phyloP scores from a whole-genome alignment of 2,797 vertebrate species.

The Mormyrops attenuatus region DNA sequence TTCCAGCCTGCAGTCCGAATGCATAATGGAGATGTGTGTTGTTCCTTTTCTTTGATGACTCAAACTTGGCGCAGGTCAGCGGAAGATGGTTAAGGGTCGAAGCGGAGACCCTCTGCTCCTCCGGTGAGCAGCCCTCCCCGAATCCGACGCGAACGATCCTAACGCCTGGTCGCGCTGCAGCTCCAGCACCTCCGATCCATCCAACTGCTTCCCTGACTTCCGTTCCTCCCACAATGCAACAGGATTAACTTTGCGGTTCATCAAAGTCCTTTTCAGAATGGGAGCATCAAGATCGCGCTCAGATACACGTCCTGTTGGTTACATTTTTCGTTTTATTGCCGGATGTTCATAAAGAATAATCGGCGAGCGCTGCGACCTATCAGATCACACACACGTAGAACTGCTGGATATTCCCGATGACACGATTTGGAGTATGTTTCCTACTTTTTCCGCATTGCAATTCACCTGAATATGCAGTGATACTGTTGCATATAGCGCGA shows the following conservation, averaged over 20 bases:
- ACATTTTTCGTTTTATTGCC: not conserved
- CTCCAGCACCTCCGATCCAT: slow-evolving; percentile 35
- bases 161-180: slow-evolving; percentile 18
- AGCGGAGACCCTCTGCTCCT: not conserved
- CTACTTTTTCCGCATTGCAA: not conserved
- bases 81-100: slow-evolving; percentile 29
- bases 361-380: not conserved
- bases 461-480: not conserved
- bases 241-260: slow-evolving; percentile 33
- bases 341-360: not conserved
- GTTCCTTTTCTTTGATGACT: slow-evolving; percentile 21
- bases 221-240: slow-evolving; percentile 57
- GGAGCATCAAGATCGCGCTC: not conserved
- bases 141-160: not conserved
- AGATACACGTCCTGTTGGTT: not conserved
- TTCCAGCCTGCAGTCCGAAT: slow-evolving; percentile 70
- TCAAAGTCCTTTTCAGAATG: slow-evolving; percentile 42
- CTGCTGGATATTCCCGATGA: not conserved
- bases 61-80: not conserved
- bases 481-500: not conserved
- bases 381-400: not conserved
- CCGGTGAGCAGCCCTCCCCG: not conserved
- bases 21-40: slow-evolving; percentile 59
- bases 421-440: not conserved
- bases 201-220: slow-evolving; percentile 63